These are phyloP conservation scores for Hipparchia sbordonii DNA, from an alignment of 2,888 invertebrate genomes.

Conservation along the genomic window DNA sequence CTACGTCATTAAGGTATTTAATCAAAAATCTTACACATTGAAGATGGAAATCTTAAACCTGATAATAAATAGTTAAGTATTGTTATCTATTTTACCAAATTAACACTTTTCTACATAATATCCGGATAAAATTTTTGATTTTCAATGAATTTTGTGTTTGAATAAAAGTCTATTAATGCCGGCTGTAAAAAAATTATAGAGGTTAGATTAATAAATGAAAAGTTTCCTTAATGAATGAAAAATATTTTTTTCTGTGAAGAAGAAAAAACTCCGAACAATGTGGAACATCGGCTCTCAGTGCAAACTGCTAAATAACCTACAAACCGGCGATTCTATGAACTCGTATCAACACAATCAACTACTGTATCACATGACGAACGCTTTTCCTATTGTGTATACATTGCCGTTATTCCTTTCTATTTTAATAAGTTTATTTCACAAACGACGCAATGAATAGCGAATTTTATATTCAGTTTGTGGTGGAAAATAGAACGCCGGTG, in stretches of 20 bases:
- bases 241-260: no score
- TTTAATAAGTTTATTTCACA: background rate
- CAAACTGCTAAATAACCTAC: slow-evolving; percentile 69
- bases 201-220: background rate
- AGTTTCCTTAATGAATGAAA: background rate
- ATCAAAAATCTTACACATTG: no score
- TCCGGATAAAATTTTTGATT: no score
- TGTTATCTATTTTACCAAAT: no score
- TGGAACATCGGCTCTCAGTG: slow-evolving; percentile 24
- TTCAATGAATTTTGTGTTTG: no score
- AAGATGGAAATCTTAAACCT: no score
- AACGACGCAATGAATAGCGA: slow-evolving; percentile 47
- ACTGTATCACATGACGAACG: slow-evolving; percentile 1
- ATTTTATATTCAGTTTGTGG: slow-evolving; percentile 32
- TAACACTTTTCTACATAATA: no score
- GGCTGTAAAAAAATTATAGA: no score
- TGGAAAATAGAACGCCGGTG: slow-evolving; percentile 45
- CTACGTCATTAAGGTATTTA: no score
- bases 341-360: slow-evolving; percentile 43
- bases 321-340: slow-evolving; percentile 71
- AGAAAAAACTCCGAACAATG: background rate
- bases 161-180: no score
- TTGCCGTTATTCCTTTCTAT: slow-evolving; percentile 37
- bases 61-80: no score
- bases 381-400: slow-evolving; percentile 38